Evolutionary conservation across 2,888 invertebrate species (phyloP).

Genomic region (Tanypteryx hageni): DNA sequence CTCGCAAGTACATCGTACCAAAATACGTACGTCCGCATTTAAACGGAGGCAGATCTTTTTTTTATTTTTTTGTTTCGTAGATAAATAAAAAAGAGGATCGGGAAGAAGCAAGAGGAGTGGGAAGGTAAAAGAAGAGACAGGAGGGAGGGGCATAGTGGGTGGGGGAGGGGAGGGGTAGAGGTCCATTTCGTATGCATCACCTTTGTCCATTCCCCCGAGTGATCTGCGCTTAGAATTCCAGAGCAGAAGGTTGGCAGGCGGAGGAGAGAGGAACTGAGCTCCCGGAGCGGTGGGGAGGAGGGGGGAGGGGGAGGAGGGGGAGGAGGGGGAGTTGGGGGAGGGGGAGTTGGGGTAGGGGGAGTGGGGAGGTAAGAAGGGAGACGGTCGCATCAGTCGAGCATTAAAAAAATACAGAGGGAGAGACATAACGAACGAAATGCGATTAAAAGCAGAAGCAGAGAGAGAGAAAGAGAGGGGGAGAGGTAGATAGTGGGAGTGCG

Average conservation of each 20-base stretch:
- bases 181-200: slow-evolving; percentile 61
- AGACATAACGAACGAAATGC: slow-evolving; percentile 60
- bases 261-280: background rate
- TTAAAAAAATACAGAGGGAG: slow-evolving; percentile 55
- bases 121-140: slow-evolving; percentile 29
- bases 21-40: slow-evolving; percentile 50
- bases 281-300: background rate
- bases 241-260: slow-evolving; percentile 51
- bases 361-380: slow-evolving; percentile 46
- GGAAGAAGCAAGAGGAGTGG: background rate
- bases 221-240: slow-evolving; percentile 60
- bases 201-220: slow-evolving; percentile 62
- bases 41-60: slow-evolving; percentile 11
- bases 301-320: background rate
- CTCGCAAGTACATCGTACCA: background rate
- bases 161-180: background rate
- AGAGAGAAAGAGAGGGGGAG: background rate
- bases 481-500: slow-evolving; percentile 28
- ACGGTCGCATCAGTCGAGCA: slow-evolving; percentile 50
- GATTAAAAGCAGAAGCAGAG: slow-evolving; percentile 56
- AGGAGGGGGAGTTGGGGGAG: background rate
- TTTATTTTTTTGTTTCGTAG: slow-evolving; percentile 9
- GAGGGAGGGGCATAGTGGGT: slow-evolving; percentile 40
- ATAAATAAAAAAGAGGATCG: slow-evolving; percentile 57
- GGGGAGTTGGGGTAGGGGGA: background rate